Base-by-base conservation (phyloP, 92 coral and sea anemone species). In the Porites lobata region DNA sequence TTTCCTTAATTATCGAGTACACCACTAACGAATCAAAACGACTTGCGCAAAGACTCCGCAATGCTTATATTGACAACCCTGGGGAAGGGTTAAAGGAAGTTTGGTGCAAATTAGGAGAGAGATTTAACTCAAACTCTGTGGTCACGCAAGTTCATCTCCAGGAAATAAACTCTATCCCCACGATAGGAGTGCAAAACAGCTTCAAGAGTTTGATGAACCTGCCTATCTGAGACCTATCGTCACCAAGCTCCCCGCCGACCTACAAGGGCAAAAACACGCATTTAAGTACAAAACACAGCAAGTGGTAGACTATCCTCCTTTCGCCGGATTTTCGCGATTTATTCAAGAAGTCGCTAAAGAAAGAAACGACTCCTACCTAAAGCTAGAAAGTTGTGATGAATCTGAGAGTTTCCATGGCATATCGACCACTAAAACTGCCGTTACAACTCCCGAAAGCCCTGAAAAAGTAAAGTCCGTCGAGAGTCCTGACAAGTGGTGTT, bases 221-320 rank as follows among this genome's bases (percentile, higher is more conserved):
- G 78, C 85, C 2, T 87, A 58, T 62, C 12, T 94, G 38, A 87
- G 50, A 19, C 93, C 94, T 8, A 14, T 88, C 13, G 52, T 91
- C 0, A 13, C 66, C 6, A 91, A 93, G 10, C 66, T 93, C 14
- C 89, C 96, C 0, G 64, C 17, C 0, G 94, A 93, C n/a, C 65
- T 93, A 6, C 93, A 88, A 67, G 79, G 77, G 94, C 96, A 88
- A 80, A 57, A 89, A 12, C 92, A 91, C 57, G 96, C 96, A 0
- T 91, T 59, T 50, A 76, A 56, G 0, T 84, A 47, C 78, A 91
- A 86, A 63, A 19, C 21, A 1, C 76, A 86, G 38, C 77, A 78
- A 9, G 47, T 53, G 0, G 85, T 65, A 0, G 94, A 93, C 14
- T 93, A 79, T 11, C 96, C 92, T 1, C 90, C 96, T 17, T 93